Conservation (phyloP, 2,113 vertebrate genomes). For the Gallinago paraguaiae region DNA sequence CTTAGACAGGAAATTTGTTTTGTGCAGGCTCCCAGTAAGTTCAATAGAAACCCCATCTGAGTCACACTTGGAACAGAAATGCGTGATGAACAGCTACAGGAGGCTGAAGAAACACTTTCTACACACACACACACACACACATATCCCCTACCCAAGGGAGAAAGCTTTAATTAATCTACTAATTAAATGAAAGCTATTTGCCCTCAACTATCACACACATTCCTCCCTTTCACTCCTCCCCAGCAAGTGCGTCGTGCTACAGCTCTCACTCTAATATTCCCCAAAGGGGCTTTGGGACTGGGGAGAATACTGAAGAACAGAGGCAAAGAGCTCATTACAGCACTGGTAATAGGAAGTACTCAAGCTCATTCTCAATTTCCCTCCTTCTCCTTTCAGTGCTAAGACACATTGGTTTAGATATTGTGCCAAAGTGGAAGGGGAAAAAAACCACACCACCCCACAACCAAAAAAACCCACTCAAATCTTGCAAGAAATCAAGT, state of each 20-base stretch:
- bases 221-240: not conserved
- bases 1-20: conserved; percentile 38
- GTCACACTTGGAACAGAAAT: conserved; percentile 36
- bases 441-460: not conserved
- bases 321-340: not conserved
- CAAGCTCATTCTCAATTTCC: not conserved
- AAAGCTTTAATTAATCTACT: conserved; percentile 68
- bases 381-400: not conserved
- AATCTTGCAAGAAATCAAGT: not conserved
- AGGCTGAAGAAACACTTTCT: conserved; percentile 3
- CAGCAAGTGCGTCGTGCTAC: not conserved
- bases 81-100: not conserved
- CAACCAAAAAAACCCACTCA: not conserved
- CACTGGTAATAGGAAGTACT: not conserved
- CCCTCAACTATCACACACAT: not conserved
- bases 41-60: conserved; percentile 25
- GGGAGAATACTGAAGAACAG: not conserved
- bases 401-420: not conserved
- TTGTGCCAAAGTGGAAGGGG: not conserved
- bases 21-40: conserved; percentile 9
- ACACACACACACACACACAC: not conserved
- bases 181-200: conserved; percentile 70
- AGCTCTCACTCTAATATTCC: not conserved
- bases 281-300: not conserved
- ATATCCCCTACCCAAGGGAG: conserved; percentile 14